Percentiles rank a stretch among this genome's conserved stretches.
These are phyloP conservation scores for Phaethornis superciliosus DNA, from an alignment of 2,113 vertebrate species.

Conservation along the genomic window DNA sequence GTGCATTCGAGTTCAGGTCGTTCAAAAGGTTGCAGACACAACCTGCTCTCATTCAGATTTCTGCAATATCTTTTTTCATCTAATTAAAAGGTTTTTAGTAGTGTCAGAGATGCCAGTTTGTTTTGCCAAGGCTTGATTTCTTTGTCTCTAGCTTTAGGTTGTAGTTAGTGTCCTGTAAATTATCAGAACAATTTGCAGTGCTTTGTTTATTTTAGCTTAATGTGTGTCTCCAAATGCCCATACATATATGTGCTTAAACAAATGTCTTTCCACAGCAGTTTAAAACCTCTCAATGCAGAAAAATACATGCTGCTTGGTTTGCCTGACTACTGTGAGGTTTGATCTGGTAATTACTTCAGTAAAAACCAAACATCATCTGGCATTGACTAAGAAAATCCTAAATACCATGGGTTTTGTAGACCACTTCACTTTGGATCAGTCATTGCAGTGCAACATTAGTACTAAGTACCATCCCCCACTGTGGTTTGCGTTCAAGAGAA, in stretches of 20 bases:
- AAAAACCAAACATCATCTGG: constrained; percentile 2
- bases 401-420: background rate
- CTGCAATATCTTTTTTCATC: background rate
- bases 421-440: background rate
- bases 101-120: background rate
- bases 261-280: background rate
- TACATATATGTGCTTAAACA: background rate
- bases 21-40: fast-evolving
- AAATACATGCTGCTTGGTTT: background rate
- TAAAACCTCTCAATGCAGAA: background rate
- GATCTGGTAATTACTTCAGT: background rate
- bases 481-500: background rate
- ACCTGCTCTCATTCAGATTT: background rate
- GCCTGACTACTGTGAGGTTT: background rate
- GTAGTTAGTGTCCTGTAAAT: background rate
- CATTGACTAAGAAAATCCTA: background rate
- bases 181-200: background rate
- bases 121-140: background rate
- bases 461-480: background rate
- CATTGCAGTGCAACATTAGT: background rate
- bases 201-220: background rate
- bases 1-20: background rate
- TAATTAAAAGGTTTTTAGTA: background rate
- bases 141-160: background rate
- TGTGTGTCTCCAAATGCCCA: background rate